These are phyloP conservation scores for Asbolus verrucosus DNA, from an alignment of 1,140 invertebrate species.

Conservation along the genomic window DNA sequence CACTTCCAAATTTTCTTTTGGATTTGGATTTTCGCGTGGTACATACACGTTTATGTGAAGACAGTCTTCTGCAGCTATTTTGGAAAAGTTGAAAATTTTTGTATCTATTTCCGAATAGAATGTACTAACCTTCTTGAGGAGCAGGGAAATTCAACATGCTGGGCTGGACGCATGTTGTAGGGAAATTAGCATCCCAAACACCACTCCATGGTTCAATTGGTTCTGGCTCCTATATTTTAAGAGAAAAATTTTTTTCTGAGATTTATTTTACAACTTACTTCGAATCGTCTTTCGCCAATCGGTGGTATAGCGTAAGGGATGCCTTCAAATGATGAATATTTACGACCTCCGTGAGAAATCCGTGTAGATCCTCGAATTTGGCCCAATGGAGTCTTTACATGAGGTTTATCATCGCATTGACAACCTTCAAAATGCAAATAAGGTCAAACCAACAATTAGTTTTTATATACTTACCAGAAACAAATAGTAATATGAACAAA, in stretches of 20 bases:
- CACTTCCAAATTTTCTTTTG: constrained; percentile 65
- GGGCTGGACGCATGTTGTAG: constrained; percentile 37
- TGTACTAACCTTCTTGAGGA: background rate
- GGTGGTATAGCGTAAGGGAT: constrained; percentile 74
- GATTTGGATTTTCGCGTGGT: constrained; percentile 59
- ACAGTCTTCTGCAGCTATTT: constrained; percentile 69
- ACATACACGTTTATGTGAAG: constrained; percentile 68
- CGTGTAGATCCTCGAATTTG: constrained; percentile 27
- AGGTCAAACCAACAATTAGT: background rate
- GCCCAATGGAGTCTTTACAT: constrained; percentile 23
- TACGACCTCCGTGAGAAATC: constrained; percentile 61
- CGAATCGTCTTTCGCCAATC: constrained; percentile 69
- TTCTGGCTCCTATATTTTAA: constrained; percentile 19
- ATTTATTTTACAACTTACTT: constrained; percentile 56
- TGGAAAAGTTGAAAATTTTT: background rate
- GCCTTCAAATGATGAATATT: constrained; percentile 70
- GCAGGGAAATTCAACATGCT: background rate
- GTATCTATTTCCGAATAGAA: background rate
- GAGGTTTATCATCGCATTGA: background rate
- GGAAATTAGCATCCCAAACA: constrained; percentile 43
- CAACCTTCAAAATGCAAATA: background rate
- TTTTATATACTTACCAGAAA: background rate
- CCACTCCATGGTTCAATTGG: constrained; percentile 52
- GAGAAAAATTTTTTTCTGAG: background rate
- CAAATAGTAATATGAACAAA: background rate